Conservation (phyloP, 2,888 invertebrate species). For the Lasioglossum zephyrum region DNA sequence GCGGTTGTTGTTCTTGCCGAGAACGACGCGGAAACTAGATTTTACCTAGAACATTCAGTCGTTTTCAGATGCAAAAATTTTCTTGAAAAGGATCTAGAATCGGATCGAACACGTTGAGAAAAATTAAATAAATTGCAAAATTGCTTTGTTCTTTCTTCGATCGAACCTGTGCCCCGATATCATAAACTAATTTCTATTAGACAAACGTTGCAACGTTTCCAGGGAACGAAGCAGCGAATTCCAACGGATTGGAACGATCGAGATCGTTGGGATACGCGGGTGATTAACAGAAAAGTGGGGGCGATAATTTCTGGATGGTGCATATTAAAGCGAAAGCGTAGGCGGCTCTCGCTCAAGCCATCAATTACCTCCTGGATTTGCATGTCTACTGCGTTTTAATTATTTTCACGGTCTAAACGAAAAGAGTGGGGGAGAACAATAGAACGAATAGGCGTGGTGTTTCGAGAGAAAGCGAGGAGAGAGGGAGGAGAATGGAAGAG, state of each 20-base stretch:
- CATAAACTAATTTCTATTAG: no score
- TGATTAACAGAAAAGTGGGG: neutral
- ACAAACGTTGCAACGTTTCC: no score
- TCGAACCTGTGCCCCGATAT: no score
- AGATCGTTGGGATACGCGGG: neutral
- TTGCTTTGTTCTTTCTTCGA: no score
- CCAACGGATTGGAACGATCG: neutral
- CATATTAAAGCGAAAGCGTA: slow-evolving; percentile 48
- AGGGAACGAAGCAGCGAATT: neutral
- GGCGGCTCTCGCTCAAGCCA: neutral
- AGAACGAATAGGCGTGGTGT: neutral
- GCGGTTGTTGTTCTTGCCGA: neutral
- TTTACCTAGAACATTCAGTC: neutral
- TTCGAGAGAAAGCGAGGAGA: neutral
- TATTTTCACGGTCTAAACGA: slow-evolving; percentile 41
- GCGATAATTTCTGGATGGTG: slow-evolving; percentile 10
- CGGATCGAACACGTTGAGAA: no score
- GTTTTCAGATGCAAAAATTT: no score
- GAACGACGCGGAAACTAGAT: neutral
- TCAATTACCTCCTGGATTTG: slow-evolving; percentile 47
- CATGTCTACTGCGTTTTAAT: slow-evolving; percentile 61
- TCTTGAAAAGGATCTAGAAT: no score
- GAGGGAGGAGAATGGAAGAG: neutral
- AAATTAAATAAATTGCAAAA: no score
- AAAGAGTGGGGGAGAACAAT: neutral